Percentiles rank a stretch among this genome's conserved stretches.
These are phyloP conservation scores for Phasianus colchicus DNA, from an alignment of 2,113 vertebrate species.

Conservation along the genomic window DNA sequence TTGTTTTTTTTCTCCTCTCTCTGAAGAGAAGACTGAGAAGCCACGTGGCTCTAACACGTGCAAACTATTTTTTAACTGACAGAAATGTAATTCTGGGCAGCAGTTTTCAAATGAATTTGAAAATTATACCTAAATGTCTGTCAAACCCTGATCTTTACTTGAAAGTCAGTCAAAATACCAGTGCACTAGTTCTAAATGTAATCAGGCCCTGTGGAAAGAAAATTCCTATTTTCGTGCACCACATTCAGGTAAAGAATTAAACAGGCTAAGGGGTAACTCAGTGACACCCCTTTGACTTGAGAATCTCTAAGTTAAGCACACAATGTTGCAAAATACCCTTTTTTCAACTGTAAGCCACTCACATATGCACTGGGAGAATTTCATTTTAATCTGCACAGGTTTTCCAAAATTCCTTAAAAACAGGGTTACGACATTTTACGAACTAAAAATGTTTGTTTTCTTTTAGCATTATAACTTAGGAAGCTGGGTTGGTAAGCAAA, in stretches of 20 bases:
- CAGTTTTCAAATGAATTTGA: not conserved
- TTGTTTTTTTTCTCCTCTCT: not conserved
- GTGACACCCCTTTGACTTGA: not conserved
- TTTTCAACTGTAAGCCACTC: not conserved
- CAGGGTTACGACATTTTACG: not conserved
- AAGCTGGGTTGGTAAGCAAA: not conserved
- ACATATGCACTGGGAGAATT: rapidly evolving
- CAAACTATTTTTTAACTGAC: not conserved
- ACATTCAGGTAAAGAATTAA: not conserved
- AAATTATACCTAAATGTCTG: not conserved
- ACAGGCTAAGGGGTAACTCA: not conserved
- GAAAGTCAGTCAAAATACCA: not conserved
- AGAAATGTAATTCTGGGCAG: not conserved
- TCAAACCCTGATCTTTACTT: not conserved
- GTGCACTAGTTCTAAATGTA: not conserved
- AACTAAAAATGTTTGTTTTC: not conserved
- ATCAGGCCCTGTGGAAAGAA: not conserved
- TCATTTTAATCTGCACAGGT: not conserved
- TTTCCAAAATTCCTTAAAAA: not conserved
- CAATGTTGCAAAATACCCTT: not conserved
- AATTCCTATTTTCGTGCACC: not conserved
- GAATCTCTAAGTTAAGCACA: not conserved
- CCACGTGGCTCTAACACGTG: not conserved
- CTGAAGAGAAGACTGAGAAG: not conserved
- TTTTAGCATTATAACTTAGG: not conserved